Evolutionary conservation across 1,140 invertebrate species (phyloP).

Genomic region (Drosophila watanabei): DNA sequence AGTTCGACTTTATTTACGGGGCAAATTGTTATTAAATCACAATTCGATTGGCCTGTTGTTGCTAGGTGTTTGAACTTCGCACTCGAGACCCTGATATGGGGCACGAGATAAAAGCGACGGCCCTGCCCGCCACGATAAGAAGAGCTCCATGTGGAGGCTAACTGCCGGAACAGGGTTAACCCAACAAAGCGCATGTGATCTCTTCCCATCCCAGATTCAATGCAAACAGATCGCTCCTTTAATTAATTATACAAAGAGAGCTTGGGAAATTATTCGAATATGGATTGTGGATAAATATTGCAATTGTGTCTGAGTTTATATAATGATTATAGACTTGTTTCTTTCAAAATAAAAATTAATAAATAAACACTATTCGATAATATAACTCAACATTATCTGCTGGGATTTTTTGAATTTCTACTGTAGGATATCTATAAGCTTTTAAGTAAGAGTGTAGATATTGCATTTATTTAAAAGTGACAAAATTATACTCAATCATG

Average conservation of each 20-base stretch:
- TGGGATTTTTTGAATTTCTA: neutral
- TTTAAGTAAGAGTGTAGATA: neutral
- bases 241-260: constrained; percentile 8
- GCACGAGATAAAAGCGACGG: constrained; percentile 28
- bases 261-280: neutral
- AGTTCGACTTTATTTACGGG: constrained; percentile 21
- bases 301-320: neutral
- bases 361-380: neutral
- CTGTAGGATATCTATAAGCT: neutral
- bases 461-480: too few species aligned
- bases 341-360: neutral
- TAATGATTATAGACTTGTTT: too few species aligned
- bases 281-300: constrained; percentile 1
- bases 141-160: neutral
- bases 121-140: constrained; percentile 18
- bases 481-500: neutral
- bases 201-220: neutral
- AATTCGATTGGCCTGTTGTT: constrained; percentile 30
- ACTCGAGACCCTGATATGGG: constrained; percentile 45
- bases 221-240: constrained; percentile 35
- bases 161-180: constrained; percentile 28
- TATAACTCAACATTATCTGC: neutral
- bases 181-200: constrained; percentile 22
- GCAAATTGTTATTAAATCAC: constrained; percentile 54
- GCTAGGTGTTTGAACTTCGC: constrained; percentile 52